A percentile compares a stretch with the other conserved stretches of the same genome.
Evolutionary conservation across 1,140 invertebrate species (phyloP).

Genomic region (Habropoda laboriosa): DNA sequence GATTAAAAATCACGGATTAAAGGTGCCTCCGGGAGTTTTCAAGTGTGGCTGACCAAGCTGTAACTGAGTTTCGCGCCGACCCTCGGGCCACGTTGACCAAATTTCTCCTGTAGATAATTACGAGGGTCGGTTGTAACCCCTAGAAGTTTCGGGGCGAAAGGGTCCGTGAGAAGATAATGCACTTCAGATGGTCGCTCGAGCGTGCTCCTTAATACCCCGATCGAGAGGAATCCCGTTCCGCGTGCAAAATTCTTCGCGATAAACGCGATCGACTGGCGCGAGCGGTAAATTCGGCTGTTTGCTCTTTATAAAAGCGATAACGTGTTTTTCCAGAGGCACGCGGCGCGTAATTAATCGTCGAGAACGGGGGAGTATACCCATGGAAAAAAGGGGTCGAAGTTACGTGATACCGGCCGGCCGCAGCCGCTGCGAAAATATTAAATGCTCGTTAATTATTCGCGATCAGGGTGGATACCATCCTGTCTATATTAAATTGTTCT

Average conservation of each 20-base stretch:
- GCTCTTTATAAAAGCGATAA: conserved; percentile 23
- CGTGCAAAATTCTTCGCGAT: no score
- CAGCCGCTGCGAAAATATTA: conserved; percentile 39
- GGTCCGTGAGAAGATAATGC: conserved; percentile 44
- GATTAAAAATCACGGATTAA: conserved; percentile 78
- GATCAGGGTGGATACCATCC: not conserved
- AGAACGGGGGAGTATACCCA: conserved; percentile 44
- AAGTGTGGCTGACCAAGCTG: conserved; percentile 71
- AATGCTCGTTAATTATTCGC: conserved; percentile 65
- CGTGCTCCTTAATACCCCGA: no score
- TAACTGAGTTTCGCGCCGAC: conserved; percentile 76
- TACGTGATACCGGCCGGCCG: conserved; percentile 31
- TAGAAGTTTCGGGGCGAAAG: conserved; percentile 26
- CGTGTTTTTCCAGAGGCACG: not conserved
- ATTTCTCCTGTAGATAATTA: conserved; percentile 79
- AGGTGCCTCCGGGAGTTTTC: conserved; percentile 70
- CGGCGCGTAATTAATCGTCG: conserved; percentile 53
- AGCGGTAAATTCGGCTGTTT: not conserved
- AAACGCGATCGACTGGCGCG: not conserved
- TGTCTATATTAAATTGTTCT: not conserved
- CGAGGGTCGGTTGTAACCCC: conserved; percentile 71
- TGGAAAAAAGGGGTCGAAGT: conserved; percentile 39
- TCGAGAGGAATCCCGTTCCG: no score
- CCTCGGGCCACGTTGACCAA: conserved; percentile 76
- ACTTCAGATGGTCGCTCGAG: conserved; percentile 25